These are phyloP conservation scores for Pangasius djambal DNA, from an alignment of 2,797 vertebrate species.

Conservation along the genomic window DNA sequence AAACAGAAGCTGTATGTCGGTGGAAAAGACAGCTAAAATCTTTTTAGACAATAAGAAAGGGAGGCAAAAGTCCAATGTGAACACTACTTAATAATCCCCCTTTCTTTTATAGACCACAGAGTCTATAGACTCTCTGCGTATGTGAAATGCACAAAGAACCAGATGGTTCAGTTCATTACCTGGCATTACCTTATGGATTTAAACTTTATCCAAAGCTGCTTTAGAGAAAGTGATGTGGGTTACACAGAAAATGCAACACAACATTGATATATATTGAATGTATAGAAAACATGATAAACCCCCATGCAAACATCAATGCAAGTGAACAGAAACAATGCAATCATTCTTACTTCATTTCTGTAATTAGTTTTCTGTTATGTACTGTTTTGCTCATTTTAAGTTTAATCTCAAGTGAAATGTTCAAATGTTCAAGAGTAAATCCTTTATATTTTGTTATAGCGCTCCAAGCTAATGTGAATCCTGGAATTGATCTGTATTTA, in stretches of 20 bases:
- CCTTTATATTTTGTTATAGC: background rate
- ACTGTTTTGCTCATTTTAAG: background rate
- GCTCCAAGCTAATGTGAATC: no score
- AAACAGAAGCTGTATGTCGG: background rate
- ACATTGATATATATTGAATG: background rate
- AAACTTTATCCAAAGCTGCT: background rate
- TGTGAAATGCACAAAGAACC: background rate
- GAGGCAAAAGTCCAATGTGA: no score
- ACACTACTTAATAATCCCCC: background rate
- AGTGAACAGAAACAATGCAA: constrained; percentile 65
- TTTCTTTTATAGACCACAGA: background rate
- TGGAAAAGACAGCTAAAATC: background rate
- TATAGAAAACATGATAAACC: background rate
- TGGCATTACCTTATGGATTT: background rate
- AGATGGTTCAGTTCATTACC: background rate
- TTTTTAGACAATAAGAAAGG: background rate
- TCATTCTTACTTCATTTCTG: background rate
- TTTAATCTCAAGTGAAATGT: background rate
- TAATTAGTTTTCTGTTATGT: background rate
- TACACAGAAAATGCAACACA: background rate
- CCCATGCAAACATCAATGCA: constrained; percentile 80
- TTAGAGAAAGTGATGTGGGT: background rate
- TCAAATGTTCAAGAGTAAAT: background rate
- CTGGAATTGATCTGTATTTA: background rate
- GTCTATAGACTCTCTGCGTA: background rate